A percentile compares a stretch with the other conserved stretches of the same genome.
Evolutionary conservation across 2,113 vertebrate genomes (phyloP).

Genomic region (Oreocharis arfaki): DNA sequence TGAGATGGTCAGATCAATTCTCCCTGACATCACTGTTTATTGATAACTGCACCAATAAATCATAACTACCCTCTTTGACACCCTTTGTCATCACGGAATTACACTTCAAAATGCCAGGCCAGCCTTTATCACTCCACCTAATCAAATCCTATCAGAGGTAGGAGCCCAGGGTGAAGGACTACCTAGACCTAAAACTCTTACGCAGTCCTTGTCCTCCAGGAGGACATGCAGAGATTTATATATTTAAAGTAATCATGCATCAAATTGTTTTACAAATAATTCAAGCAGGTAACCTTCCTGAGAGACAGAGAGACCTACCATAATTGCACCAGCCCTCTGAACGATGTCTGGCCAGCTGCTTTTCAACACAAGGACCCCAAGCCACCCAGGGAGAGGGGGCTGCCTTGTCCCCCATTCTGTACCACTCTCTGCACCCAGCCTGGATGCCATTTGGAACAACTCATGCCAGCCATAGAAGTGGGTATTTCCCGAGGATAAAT

Average conservation of each 20-base stretch:
- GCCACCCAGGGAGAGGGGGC: neutral
- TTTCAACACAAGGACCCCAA: neutral
- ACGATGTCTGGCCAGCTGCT: neutral
- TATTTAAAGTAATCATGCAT: slow-evolving; percentile 2
- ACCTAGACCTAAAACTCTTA: neutral
- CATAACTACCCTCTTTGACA: neutral
- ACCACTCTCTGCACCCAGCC: neutral
- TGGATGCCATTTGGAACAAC: neutral
- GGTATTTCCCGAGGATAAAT: neutral
- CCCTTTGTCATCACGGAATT: slow-evolving; percentile 11
- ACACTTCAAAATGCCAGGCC: neutral
- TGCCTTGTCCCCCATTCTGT: neutral
- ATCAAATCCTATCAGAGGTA: neutral
- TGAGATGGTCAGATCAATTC: slow-evolving; percentile 14
- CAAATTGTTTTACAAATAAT: slow-evolving; percentile 9
- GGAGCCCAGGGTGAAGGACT: slow-evolving; percentile 3
- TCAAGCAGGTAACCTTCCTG: neutral
- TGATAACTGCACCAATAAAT: slow-evolving; percentile 39
- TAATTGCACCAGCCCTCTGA: neutral
- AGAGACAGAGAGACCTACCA: neutral
- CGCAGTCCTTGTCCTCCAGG: neutral
- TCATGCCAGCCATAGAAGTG: neutral
- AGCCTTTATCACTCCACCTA: neutral
- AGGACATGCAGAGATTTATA: neutral
- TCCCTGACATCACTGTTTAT: slow-evolving; percentile 19